These are phyloP conservation scores for Episyrphus balteatus DNA, from an alignment of 1,140 invertebrate genomes.

Conservation along the genomic window DNA sequence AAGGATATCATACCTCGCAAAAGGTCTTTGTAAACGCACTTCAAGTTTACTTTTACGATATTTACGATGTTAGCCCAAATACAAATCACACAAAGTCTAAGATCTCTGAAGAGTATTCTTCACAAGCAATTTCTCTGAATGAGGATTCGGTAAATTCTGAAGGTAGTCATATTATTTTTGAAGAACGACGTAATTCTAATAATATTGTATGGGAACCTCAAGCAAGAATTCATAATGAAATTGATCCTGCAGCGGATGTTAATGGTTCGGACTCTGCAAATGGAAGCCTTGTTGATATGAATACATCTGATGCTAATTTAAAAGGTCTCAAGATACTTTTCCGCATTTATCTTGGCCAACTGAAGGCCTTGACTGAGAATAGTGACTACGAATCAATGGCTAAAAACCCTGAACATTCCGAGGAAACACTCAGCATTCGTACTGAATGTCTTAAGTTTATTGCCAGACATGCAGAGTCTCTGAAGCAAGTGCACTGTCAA, in stretches of 20 bases:
- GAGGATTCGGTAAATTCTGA: constrained; percentile 11
- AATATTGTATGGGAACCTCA: too few relatives aligned
- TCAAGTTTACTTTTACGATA: constrained; percentile 31
- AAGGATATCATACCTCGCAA: constrained; percentile 33
- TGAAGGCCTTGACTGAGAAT: constrained; percentile 24
- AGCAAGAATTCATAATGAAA: constrained; percentile 16
- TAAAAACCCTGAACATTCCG: too few relatives aligned
- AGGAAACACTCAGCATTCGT: too few relatives aligned
- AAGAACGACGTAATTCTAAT: constrained; percentile 16
- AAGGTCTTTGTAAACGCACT: constrained; percentile 31
- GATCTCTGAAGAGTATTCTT: constrained; percentile 25
- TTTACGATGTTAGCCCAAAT: constrained; percentile 26
- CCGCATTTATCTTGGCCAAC: constrained; percentile 32
- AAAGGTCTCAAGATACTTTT: constrained; percentile 34
- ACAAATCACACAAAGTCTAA: constrained; percentile 17
- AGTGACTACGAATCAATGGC: too few relatives aligned
- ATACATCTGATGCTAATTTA: constrained; percentile 14
- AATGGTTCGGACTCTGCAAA: background rate
- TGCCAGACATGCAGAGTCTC: too few relatives aligned
- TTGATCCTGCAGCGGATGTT: constrained; percentile 7
- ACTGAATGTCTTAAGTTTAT: too few relatives aligned
- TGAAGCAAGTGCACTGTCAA: too few relatives aligned
- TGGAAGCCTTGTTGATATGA: background rate
- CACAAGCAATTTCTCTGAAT: constrained; percentile 23
- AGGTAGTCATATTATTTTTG: too few relatives aligned